Base-by-base conservation (phyloP, 2,797 vertebrate genomes). In the Notolabrus celidotus region DNA sequence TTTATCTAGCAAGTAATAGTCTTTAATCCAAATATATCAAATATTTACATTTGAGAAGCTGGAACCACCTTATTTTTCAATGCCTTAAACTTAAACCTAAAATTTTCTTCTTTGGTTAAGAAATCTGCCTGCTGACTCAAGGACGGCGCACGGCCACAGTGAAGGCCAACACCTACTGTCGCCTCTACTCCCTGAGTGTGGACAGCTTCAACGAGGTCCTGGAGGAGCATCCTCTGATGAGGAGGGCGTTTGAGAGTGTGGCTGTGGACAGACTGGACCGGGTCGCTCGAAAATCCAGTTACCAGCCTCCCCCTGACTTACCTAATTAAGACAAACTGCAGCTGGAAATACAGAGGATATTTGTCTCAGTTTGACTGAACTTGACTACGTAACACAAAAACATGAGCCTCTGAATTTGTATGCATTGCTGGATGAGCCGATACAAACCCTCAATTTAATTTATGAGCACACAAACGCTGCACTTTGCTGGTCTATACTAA, bases 161-260 rank as follows among this genome's bases (percentile, higher is more conserved):
- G 29, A 91, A 86, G 10, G 96, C 97, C 0, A 96, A 99, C 22
- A 98, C 96, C 52, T 99, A 98, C 91, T 99, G 97, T 71, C 96
- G 97, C 69, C 96, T 99, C 27, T 99, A 98, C 88, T 99, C 97
- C 0, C 86, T 98, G 67, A 95, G 97, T 0, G 97, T 98, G 90
- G 96, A 97, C 60, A 96, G 96, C 58, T 99, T 99, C 91, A 97
- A 97, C 0, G 96, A 97, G 16, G 97, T 98, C 68, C 93, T 99
- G 31, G 97, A 99, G 88, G 97, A 98, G 79, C 97, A 97, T 36
- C 97, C 97, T 20, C 94, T 98, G 92, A 98, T 99, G 96, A 93
- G 97, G 46, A 87, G 94, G 41, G 97, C 97, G 10, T 99, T 99
- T 0, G 97, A 99, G 92, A 96, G 95, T 0, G 97, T 96, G 66